Conservation (phyloP, 2,113 vertebrate species). For the Colaptes auratus region DNA sequence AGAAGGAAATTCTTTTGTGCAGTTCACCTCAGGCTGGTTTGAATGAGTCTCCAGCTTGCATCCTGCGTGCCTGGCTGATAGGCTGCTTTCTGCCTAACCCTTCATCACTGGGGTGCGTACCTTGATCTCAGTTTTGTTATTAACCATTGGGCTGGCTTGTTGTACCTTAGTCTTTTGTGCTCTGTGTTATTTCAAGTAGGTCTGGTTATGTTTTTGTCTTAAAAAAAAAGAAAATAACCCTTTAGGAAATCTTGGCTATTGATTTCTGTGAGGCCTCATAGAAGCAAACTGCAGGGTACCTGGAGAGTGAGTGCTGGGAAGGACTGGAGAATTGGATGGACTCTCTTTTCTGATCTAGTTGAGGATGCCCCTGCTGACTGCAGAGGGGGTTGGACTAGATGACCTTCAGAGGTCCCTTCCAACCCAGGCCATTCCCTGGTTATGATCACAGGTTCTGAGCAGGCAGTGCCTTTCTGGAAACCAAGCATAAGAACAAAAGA, state of each 20-base stretch:
- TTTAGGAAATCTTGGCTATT: neutral
- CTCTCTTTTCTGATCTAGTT: neutral
- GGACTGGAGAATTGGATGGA: neutral
- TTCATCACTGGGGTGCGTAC: rapidly evolving
- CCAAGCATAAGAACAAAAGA: neutral
- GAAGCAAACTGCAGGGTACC: neutral
- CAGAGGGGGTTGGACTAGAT: too few species aligned
- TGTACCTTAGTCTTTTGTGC: neutral
- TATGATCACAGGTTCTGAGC: neutral
- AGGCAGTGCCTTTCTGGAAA: neutral
- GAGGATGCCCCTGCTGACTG: too few species aligned
- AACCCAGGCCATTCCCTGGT: too few species aligned
- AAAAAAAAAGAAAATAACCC: neutral
- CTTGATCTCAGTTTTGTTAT: neutral
- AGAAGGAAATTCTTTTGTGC: rapidly evolving
- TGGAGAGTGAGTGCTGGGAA: neutral
- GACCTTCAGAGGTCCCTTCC: too few species aligned
- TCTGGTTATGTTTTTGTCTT: neutral
- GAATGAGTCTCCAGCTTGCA: rapidly evolving
- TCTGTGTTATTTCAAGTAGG: neutral
- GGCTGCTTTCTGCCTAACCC: neutral
- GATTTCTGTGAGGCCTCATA: neutral
- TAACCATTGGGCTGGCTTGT: neutral
- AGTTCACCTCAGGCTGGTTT: neutral
- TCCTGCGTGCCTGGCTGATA: neutral